Percentiles rank a stretch among this genome's conserved stretches.
phyloP scores from a whole-genome alignment of 2,113 vertebrate genomes.

The Pterocles burchelli region DNA sequence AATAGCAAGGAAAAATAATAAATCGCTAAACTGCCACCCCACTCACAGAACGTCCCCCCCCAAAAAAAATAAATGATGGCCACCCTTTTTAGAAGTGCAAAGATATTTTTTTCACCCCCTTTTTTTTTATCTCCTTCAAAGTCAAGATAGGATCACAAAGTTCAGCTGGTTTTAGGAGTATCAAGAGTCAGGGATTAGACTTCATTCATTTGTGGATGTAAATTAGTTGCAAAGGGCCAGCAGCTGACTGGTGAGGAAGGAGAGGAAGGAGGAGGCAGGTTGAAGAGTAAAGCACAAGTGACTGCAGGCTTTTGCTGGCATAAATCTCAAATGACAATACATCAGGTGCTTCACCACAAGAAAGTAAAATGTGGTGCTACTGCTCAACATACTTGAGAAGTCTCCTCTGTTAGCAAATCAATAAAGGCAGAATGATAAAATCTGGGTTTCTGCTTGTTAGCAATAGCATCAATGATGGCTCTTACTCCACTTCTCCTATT shows the following conservation, averaged over 20 bases:
- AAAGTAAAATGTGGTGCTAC: not conserved
- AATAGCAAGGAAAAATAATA: not conserved
- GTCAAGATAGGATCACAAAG: slow-evolving; percentile 60
- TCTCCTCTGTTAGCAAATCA: not conserved
- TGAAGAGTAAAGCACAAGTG: not conserved
- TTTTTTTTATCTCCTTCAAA: not conserved
- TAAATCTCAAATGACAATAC: slow-evolving; percentile 38
- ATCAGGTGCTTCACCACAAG: not conserved
- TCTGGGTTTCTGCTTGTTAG: not conserved
- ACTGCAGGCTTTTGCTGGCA: not conserved
- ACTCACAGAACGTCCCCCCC: not conserved
- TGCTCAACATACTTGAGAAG: not conserved
- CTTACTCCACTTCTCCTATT: not conserved
- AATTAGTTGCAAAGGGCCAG: slow-evolving; percentile 3
- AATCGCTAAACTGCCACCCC: not conserved
- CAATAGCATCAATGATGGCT: not conserved
- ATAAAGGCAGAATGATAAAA: not conserved
- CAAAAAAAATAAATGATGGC: not conserved
- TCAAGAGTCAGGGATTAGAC: slow-evolving; percentile 53
- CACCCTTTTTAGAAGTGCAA: not conserved
- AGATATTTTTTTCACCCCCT: not conserved
- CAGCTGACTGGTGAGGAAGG: slow-evolving; percentile 26
- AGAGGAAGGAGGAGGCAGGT: slow-evolving; percentile 28
- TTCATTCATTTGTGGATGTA: slow-evolving; percentile 57
- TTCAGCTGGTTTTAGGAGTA: slow-evolving; percentile 51